A percentile compares a stretch with the other conserved stretches of the same genome.
Evolutionary conservation across 2,113 vertebrate genomes (phyloP).

Genomic region (Xiphophorus maculatus): DNA sequence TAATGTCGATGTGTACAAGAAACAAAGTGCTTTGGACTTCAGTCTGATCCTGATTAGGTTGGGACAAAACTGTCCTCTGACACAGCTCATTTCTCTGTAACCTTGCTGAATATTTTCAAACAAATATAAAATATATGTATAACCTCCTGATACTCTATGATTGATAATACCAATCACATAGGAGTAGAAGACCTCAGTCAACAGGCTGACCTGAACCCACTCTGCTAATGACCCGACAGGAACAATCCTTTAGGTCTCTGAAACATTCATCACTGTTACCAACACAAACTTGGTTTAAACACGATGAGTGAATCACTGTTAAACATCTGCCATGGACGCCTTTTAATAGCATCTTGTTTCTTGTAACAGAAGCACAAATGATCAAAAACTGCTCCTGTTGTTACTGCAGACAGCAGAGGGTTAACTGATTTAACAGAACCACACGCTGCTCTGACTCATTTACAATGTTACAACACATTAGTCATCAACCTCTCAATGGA

Average conservation of each 20-base stretch:
- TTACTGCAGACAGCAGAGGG: neutral
- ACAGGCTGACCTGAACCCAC: too few species aligned
- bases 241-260: too few species aligned
- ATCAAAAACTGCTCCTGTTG: neutral
- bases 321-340: neutral
- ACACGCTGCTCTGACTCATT: slow-evolving; percentile 15
- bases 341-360: neutral
- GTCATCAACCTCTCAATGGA: slow-evolving; percentile 19
- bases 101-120: neutral
- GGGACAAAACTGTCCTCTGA: neutral
- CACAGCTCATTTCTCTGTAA: neutral
- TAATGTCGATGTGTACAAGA: neutral
- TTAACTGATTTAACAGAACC: slow-evolving; percentile 2
- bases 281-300: too few species aligned
- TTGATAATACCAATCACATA: too few species aligned
- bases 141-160: too few species aligned
- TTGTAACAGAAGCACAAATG: too few species aligned
- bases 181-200: too few species aligned
- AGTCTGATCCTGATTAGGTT: neutral
- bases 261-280: too few species aligned
- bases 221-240: too few species aligned
- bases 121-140: neutral
- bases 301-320: too few species aligned
- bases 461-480: slow-evolving; percentile 46
- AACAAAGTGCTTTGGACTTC: neutral